Evolutionary conservation across 2,797 vertebrate genomes (phyloP).

Genomic region (Protosalanx chinensis): DNA sequence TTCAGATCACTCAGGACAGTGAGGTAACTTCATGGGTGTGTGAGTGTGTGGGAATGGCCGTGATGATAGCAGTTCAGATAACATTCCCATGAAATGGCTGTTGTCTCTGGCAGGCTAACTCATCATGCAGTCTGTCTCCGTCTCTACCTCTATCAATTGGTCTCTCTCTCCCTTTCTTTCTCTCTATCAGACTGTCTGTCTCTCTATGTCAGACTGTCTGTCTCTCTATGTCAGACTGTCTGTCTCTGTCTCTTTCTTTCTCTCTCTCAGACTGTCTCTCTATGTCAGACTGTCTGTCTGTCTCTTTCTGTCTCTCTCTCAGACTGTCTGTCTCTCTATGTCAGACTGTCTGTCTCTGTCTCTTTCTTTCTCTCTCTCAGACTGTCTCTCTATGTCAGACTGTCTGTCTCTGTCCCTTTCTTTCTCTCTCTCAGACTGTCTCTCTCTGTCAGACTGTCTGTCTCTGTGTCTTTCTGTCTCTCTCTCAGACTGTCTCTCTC

Average conservation of each 20-base stretch:
- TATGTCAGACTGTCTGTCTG: background rate
- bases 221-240: background rate
- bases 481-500: background rate
- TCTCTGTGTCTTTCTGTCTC: background rate
- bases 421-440: background rate
- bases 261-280: background rate
- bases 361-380: background rate
- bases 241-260: background rate
- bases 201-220: conserved; percentile 15
- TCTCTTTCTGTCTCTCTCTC: conserved; percentile 54
- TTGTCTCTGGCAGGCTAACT: background rate
- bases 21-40: conserved; percentile 77
- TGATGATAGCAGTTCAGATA: background rate
- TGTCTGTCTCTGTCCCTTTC: background rate
- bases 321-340: conserved; percentile 54
- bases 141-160: background rate
- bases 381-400: conserved; percentile 12
- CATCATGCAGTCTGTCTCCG: background rate
- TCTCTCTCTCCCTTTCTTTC: background rate
- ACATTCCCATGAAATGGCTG: no score
- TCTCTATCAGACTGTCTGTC: background rate
- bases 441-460: background rate
- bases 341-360: background rate
- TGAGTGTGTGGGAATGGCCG: background rate
- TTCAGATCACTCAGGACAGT: conserved; percentile 99